Base-by-base conservation (phyloP, 2,888 invertebrate species). In the Nymphalis urticae region DNA sequence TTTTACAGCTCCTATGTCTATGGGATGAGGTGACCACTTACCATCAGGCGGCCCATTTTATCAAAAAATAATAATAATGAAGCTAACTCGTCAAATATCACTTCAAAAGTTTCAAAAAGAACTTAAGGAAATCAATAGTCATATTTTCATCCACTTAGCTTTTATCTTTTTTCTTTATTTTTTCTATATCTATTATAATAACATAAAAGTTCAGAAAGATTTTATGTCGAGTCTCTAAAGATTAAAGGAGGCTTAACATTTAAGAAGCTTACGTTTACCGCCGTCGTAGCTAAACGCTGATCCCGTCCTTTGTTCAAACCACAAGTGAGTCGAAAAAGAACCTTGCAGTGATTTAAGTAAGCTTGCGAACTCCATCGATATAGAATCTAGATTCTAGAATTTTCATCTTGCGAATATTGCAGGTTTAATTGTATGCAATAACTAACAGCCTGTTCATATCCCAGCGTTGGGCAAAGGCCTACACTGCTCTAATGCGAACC, bases 211-310 rank as follows among this genome's bases (percentile, higher is more conserved):
- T 56, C 56, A 56, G 48, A 16, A n/a, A 59, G 53, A 66, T 72
- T 65, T 67, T 21, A 53, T 62, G 58, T 70, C 54, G 60, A 69
- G 56, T 64, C 62, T 59, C 54, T 59, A 50, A 69, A 67, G 69
- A 68, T 72, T 70, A 72, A 69, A 64, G 19, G 61, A 62, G 69
- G 64, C 64, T 74, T 72, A 71, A 69, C 53, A 59, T 68, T 71
- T 64, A 72, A 74, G 72, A 61, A 69, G 74, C 72, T 74, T 74
- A 71, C 66, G 60, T 69, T 69, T 68, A 66, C 69, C 70, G 67
- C 65, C 58, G 48, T 64, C 70, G 67, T 58, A 69, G 67, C 70
- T 72, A 72, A 72, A 70, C 65, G 71, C 71, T 68, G 64, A 73
- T 69, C 64, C 61, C 64, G 50, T 66, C 71, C 69, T 73, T 71